Percentiles rank a stretch among this genome's conserved stretches.
Conservation (phyloP, 2,113 vertebrate genomes). For the Lipotes vexillifer region DNA sequence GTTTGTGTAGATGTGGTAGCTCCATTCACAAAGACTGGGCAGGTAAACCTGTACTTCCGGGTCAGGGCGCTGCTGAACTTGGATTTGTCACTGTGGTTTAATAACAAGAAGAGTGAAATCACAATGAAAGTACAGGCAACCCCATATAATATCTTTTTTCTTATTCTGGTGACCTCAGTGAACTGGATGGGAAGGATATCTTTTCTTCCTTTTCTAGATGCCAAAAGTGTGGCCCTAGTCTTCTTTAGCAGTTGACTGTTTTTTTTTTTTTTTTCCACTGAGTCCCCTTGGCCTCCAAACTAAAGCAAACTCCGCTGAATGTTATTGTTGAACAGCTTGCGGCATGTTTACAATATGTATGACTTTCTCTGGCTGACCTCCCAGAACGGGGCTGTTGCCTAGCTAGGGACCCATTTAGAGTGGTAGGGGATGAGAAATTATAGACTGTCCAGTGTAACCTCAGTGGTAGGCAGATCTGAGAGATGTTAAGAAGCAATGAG, state of each 20-base stretch:
- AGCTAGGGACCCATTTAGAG: constrained; percentile 67
- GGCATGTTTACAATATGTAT: constrained; percentile 24
- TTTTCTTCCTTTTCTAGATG: constrained; percentile 35
- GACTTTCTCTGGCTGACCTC: constrained; percentile 76
- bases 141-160: constrained; percentile 43
- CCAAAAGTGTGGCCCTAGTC: constrained; percentile 53
- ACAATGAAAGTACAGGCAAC: not conserved
- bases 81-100: not conserved
- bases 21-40: not conserved
- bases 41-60: not conserved
- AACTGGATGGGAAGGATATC: constrained; percentile 59
- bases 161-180: constrained; percentile 49
- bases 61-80: not conserved
- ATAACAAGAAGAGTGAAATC: not conserved
- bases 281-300: constrained; percentile 55
- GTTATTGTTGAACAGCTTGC: constrained; percentile 50
- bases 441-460: constrained; percentile 60
- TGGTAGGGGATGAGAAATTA: constrained; percentile 67
- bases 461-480: constrained; percentile 71
- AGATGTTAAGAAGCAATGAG: constrained; percentile 74
- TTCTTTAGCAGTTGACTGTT: constrained; percentile 53
- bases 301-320: constrained; percentile 59
- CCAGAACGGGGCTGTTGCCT: constrained; percentile 59
- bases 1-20: not conserved
- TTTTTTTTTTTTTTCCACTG: constrained; percentile 41